A percentile compares a stretch with the other conserved stretches of the same genome.
phyloP scores from a whole-genome alignment of 2,113 vertebrate genomes.

The Eira barbara region DNA sequence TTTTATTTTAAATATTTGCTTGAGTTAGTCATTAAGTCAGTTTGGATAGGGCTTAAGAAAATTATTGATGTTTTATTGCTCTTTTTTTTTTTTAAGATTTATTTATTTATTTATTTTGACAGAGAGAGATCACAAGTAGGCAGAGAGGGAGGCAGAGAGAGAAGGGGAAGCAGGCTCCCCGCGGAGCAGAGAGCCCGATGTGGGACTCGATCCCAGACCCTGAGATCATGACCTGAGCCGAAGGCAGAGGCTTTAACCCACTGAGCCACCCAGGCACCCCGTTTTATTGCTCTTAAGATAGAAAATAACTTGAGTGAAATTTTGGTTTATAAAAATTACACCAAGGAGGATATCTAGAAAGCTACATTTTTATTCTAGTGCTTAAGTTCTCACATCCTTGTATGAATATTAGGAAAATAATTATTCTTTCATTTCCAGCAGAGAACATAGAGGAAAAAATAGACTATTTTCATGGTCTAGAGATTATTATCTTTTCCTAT shows the following conservation, averaged over 20 bases:
- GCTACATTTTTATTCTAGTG: not conserved
- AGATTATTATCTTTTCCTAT: not conserved
- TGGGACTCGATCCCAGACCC: too few relatives aligned
- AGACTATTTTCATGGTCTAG: not conserved
- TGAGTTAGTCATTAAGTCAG: not conserved
- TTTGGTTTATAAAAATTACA: not conserved
- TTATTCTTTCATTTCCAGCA: not conserved
- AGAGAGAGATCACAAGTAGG: too few relatives aligned
- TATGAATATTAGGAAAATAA: not conserved
- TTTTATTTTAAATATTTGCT: constrained; percentile 27
- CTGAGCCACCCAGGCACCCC: too few relatives aligned
- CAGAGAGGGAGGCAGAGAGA: too few relatives aligned
- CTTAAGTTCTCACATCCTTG: not conserved
- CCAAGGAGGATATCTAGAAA: not conserved
- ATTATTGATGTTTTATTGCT: not conserved
- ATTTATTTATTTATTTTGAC: too few relatives aligned
- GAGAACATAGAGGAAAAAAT: not conserved
- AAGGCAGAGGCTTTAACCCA: too few relatives aligned
- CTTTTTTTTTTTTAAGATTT: not conserved
- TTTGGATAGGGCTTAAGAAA: not conserved
- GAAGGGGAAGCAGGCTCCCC: too few relatives aligned
- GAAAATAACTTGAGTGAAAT: not conserved
- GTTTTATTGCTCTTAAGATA: not conserved
- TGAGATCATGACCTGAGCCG: too few relatives aligned
- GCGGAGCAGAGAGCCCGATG: too few relatives aligned